These are phyloP conservation scores for Stenotaenia linearis DNA, from an alignment of 2,888 invertebrate species.

Conservation along the genomic window DNA sequence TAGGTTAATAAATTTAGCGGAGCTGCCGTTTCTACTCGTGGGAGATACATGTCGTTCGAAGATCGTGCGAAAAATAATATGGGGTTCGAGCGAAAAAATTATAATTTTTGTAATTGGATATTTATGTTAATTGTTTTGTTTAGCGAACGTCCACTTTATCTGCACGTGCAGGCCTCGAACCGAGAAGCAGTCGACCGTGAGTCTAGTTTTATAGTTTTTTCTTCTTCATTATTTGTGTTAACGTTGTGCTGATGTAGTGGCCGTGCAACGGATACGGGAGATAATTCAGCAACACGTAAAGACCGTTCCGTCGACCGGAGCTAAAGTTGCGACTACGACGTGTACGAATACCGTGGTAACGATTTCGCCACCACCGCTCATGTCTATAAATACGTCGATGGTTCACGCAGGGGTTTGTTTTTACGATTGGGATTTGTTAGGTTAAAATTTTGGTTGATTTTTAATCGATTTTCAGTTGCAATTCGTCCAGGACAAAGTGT, in stretches of 20 bases:
- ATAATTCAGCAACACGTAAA: slow-evolving; percentile 46
- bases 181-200: slow-evolving; percentile 52
- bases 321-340: slow-evolving; percentile 24
- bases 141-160: slow-evolving; percentile 54
- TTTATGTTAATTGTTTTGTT: slow-evolving; percentile 34
- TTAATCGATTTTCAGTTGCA: slow-evolving; percentile 40
- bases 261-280: slow-evolving; percentile 53
- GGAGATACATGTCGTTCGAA: slow-evolving; percentile 54
- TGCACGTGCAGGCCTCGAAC: slow-evolving; percentile 55
- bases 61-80: slow-evolving; percentile 51
- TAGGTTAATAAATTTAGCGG: slow-evolving; percentile 50
- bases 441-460: background rate
- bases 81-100: too few relatives aligned
- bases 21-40: slow-evolving; percentile 56
- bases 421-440: background rate
- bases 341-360: background rate
- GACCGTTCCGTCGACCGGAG: background rate
- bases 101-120: slow-evolving; percentile 21
- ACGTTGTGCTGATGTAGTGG: slow-evolving; percentile 47
- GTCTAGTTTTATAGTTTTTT: slow-evolving; percentile 37
- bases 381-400: slow-evolving; percentile 45
- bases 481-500: slow-evolving; percentile 62
- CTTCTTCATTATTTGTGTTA: background rate
- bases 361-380: slow-evolving; percentile 49
- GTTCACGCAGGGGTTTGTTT: slow-evolving; percentile 24